phyloP scores from a whole-genome alignment of 2,797 vertebrate genomes.

The Onychomys arenicola region DNA sequence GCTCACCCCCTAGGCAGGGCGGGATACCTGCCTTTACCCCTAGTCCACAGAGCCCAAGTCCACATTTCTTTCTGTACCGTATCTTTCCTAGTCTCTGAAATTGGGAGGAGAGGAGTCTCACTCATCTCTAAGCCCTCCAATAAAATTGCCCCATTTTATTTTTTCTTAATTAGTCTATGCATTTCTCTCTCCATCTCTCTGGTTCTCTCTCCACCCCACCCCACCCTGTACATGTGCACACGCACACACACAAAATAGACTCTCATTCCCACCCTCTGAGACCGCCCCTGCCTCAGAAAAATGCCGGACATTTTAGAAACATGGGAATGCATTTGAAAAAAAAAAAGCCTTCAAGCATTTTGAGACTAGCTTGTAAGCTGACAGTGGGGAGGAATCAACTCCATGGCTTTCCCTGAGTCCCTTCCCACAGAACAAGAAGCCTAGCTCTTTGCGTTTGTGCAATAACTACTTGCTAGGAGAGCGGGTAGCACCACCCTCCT shows the following conservation, averaged over 20 bases:
- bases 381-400: background rate
- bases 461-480: constrained; percentile 91
- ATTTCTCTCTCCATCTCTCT: constrained; percentile 69
- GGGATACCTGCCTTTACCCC: constrained; percentile 73
- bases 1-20: constrained; percentile 47
- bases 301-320: constrained; percentile 81
- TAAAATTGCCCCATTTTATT: constrained; percentile 55
- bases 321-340: constrained; percentile 73
- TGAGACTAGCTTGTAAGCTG: constrained; percentile 79
- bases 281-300: constrained; percentile 73
- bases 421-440: constrained; percentile 84
- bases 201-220: background rate
- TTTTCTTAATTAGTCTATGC: constrained; percentile 85
- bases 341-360: constrained; percentile 82
- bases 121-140: constrained; percentile 54
- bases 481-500: constrained; percentile 87
- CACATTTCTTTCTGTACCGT: background rate
- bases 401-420: constrained; percentile 69
- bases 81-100: constrained; percentile 20
- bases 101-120: background rate
- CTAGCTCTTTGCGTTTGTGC: constrained; percentile 90
- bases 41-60: background rate
- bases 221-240: constrained; percentile 74
- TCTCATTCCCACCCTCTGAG: constrained; percentile 73
- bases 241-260: constrained; percentile 60